Evolutionary conservation across 35 echinoderm and acorn worm species (phyloP), one percentile per base, ranked within the genome.

Genomic region (Lytechinus pictus): DNA sequence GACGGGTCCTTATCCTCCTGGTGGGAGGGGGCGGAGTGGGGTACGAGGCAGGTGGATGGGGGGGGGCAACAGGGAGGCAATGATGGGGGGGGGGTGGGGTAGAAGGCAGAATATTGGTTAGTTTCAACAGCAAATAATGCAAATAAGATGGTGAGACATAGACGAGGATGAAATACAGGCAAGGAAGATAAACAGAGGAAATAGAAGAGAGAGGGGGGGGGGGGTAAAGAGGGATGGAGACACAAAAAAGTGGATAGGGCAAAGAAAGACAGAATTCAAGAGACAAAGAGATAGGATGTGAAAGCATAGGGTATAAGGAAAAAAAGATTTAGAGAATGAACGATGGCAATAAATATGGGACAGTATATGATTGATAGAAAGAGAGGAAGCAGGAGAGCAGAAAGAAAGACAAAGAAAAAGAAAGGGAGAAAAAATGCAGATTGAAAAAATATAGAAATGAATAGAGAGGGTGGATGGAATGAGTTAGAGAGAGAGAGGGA

Each of bases 1-100:
- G 52, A 54, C 9, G 3, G 54, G 19, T 54, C 92, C 28, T 33
- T 27, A 53, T 96, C 95, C 54, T 96, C 95, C 95, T 96, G 95
- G 88, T 24, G 13, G 95, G 89, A 87, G 86, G 95, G 28, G 91
- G 9, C 51, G 61, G 91, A 28, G 55, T 16, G 57, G 86, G n/a
- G 28, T 11, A 44, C 28, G 29, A 95, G 52, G 86, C 87, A 55
- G 14, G 29, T 10, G 89, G 33, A 44, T 44, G 33, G 56, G 95
- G 24, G 24, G 89, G 54, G 27, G 54, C 52, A 57, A 54, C 27
- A 54, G 56, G 92, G n/a, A 54, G 27, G 88, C 88, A 57, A 28
- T 33, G 54, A 10, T 10, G 52, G 53, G 91, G 28, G 92, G 52
- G 53, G 91, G 28, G 92, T 10, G 52, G 92, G 92, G 27, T 8